A percentile compares a stretch with the other conserved stretches of the same genome.
Conservation (phyloP, 2,888 invertebrate species). For the Bedellia somnulentella region DNA sequence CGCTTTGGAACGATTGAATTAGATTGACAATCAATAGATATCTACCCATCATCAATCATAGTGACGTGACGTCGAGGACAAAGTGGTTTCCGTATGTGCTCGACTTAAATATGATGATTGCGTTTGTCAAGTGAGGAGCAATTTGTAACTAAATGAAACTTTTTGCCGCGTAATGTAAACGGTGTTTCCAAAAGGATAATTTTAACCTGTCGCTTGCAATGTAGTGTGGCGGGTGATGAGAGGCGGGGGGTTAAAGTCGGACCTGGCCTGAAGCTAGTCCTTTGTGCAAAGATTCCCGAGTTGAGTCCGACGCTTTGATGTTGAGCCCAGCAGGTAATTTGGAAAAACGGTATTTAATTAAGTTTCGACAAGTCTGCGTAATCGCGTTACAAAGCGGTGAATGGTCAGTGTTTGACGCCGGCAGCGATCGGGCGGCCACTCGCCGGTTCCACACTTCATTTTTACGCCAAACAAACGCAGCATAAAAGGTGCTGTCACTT, state of each 20-base stretch:
- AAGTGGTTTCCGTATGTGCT: conserved; percentile 16
- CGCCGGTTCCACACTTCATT: conserved; percentile 27
- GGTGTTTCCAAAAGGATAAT: too few species aligned
- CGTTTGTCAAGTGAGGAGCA: too few species aligned
- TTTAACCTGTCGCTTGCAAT: too few species aligned
- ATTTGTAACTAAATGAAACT: too few species aligned
- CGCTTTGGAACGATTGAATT: conserved; percentile 33
- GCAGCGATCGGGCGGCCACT: conserved; percentile 13
- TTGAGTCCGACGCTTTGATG: conserved; percentile 46
- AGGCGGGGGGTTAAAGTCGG: too few species aligned
- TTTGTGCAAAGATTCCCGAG: conserved; percentile 46
- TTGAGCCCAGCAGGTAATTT: conserved; percentile 49
- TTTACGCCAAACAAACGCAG: conserved; percentile 47
- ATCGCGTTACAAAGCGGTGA: conserved; percentile 57
- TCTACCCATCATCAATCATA: conserved; percentile 34
- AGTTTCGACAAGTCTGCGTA: conserved; percentile 58
- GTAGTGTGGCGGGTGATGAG: too few species aligned
- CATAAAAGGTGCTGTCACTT: conserved; percentile 55
- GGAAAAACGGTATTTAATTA: conserved; percentile 62
- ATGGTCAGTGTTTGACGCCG: conserved; percentile 49
- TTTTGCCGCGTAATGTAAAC: too few species aligned
- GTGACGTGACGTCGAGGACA: conserved; percentile 19
- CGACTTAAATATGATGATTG: too few species aligned
- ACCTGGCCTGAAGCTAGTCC: conserved; percentile 45
- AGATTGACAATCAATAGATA: conserved; percentile 36